These are phyloP conservation scores for Pteromalus puparum DNA, from an alignment of 1,140 invertebrate genomes.

Conservation along the genomic window DNA sequence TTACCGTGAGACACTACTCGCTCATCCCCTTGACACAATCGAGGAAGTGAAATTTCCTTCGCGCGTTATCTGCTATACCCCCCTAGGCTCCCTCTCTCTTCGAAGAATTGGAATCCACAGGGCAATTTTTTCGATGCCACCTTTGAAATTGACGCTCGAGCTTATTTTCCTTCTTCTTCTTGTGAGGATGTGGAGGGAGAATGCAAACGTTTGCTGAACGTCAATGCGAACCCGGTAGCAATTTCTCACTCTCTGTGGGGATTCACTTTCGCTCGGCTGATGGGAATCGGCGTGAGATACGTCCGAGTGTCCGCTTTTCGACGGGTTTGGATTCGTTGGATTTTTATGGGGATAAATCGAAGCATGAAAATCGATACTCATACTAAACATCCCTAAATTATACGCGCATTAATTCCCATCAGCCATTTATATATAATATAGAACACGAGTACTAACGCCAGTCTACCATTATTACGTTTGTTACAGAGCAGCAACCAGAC, in stretches of 20 bases:
- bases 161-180: neutral
- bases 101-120: neutral
- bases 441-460: neutral
- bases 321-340: too few species aligned
- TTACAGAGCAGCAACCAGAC: constrained; percentile 68
- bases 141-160: neutral
- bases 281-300: too few species aligned
- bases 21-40: neutral
- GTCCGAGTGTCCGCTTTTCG: too few species aligned
- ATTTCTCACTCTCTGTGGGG: neutral
- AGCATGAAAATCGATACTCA: too few species aligned
- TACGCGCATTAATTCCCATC: too few species aligned
- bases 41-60: neutral
- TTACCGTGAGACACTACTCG: neutral
- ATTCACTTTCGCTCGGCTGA: neutral
- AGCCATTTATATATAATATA: too few species aligned
- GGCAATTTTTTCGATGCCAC: neutral
- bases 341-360: too few species aligned
- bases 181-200: neutral
- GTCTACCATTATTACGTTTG: constrained; percentile 50
- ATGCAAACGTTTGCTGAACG: neutral
- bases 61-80: neutral
- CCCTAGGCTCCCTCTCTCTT: neutral
- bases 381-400: too few species aligned
- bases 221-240: neutral